Base-by-base conservation (phyloP, 2,113 vertebrate genomes). In the Brienomyrus brachyistius region DNA sequence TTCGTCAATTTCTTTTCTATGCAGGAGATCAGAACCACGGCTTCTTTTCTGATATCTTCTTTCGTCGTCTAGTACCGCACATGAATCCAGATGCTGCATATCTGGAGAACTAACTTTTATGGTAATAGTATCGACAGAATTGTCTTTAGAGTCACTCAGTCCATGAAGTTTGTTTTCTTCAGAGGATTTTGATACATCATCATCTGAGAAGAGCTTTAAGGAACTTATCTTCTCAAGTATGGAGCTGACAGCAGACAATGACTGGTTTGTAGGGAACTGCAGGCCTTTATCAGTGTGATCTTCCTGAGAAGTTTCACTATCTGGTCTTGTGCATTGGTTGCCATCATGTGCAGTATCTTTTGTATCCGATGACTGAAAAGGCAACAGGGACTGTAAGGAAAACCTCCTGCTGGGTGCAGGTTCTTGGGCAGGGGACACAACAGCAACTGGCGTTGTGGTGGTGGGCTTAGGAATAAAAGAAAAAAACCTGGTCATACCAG, bases 151-250 rank as follows among this genome's bases (percentile, higher is more conserved):
- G 92, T 88, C 54, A 89, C 10, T 88, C 35, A 5, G 77, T 90
- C 11, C 56, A 56, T 91, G 90, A 17, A 8, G 23, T 43, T 91
- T 91, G 86, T 93, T 91, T 40, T 62, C 8, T 77, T 93, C 93
- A 89, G 85, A 40, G 2, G 77, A 88, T 19, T 89, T 93, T 5
- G 7, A 23, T 88, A 48, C 51, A 31, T 93, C 92, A 31, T 93
- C 92, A 19, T 74, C 50, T 62, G 94, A 93, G 90, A 94, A 94
- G 54, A 94, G 74, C 84, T 94, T 94, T 77, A 97, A 93, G 91
- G 96, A 95, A 91, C 95, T 97, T n/a, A 97, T 91, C 88, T 96
- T 96, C 17, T 92, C 96, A 23, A 97, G 93, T 83, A 97, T 94
- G 8, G 96, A 95, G 92, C 95, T 96, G 88, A 95, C 92, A 90